Evolutionary conservation across 2,113 vertebrate species (phyloP).

Genomic region (Callospermophilus lateralis): DNA sequence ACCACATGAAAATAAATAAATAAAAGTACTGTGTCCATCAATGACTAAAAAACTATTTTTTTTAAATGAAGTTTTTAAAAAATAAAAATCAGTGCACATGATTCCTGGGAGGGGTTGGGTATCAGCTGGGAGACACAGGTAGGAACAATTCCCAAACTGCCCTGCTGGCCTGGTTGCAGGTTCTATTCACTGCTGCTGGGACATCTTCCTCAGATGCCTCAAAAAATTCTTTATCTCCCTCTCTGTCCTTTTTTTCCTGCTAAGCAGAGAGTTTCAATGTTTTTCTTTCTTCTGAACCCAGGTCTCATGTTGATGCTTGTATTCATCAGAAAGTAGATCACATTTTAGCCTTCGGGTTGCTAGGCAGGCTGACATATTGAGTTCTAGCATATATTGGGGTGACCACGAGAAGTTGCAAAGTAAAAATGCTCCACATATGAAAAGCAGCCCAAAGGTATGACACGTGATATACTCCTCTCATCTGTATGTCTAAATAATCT

Average conservation of each 20-base stretch:
- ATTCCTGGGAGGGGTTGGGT: background rate
- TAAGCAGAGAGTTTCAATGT: background rate
- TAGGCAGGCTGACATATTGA: background rate
- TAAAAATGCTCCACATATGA: background rate
- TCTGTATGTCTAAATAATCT: background rate
- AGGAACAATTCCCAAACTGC: background rate
- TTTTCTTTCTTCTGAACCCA: background rate
- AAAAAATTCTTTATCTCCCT: background rate
- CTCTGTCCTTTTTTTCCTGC: background rate
- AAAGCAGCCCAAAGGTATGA: background rate
- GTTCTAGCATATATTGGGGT: background rate
- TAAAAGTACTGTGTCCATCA: no score
- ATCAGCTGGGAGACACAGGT: background rate
- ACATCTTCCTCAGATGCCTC: background rate
- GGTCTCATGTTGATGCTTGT: background rate
- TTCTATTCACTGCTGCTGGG: rapidly evolving
- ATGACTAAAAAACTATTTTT: no score
- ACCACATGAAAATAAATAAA: no score
- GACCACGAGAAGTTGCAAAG: background rate
- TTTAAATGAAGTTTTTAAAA: background rate
- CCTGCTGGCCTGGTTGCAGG: background rate
- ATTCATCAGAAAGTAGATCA: background rate
- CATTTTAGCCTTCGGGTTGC: background rate
- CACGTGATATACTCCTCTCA: background rate
- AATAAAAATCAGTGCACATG: background rate